Percentiles rank a stretch among this genome's conserved stretches.
These are phyloP conservation scores for Panopea generosa DNA, from an alignment of 2,888 invertebrate species.

Conservation along the genomic window DNA sequence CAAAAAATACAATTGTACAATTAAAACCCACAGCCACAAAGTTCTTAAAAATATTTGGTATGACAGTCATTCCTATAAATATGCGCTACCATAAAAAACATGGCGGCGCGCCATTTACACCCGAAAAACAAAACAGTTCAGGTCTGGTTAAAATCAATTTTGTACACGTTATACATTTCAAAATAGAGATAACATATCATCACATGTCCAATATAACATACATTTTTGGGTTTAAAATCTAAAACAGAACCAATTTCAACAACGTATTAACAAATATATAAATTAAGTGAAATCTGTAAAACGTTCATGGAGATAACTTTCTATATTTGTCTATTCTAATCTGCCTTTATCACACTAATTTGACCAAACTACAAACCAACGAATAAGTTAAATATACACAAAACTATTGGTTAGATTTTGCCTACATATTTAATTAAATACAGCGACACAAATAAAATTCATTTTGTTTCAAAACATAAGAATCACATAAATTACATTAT, in stretches of 20 bases:
- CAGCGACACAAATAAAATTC: too few relatives aligned
- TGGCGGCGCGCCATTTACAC: slow-evolving; percentile 4
- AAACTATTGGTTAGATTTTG: too few relatives aligned
- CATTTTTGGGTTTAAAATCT: slow-evolving; percentile 22
- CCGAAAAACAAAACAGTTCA: not conserved
- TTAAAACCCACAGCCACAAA: too few relatives aligned
- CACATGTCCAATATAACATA: slow-evolving; percentile 30
- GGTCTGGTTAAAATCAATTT: slow-evolving; percentile 10
- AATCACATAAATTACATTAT: too few relatives aligned
- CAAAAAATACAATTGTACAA: too few relatives aligned
- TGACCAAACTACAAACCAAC: too few relatives aligned
- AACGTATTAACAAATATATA: slow-evolving; percentile 49
- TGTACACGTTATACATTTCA: slow-evolving; percentile 16
- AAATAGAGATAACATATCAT: slow-evolving; percentile 17
- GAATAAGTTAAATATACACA: too few relatives aligned
- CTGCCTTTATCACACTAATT: too few relatives aligned
- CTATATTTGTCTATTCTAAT: slow-evolving; percentile 5
- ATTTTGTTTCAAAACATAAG: too few relatives aligned
- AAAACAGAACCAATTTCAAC: slow-evolving; percentile 35
- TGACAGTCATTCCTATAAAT: too few relatives aligned
- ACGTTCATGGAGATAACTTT: not conserved
- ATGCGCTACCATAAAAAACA: not conserved
- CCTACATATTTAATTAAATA: too few relatives aligned
- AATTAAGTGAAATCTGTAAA: slow-evolving; percentile 26
- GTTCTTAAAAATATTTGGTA: too few relatives aligned